phyloP scores from a whole-genome alignment of 1,140 invertebrate genomes.

The Orius laevigatus region DNA sequence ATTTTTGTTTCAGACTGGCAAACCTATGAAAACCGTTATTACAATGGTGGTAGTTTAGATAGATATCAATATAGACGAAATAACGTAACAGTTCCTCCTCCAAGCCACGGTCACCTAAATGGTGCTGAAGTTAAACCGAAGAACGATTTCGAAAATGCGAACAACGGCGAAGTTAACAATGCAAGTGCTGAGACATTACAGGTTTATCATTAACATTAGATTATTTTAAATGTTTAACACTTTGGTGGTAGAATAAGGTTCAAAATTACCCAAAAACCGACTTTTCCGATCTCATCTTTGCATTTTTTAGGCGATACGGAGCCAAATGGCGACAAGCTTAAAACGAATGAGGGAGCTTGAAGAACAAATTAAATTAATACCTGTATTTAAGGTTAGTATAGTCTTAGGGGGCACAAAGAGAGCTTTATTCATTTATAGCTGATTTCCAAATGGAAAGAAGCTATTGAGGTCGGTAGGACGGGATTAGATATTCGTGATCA shows the following conservation, averaged over 20 bases:
- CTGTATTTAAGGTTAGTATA: constrained; percentile 54
- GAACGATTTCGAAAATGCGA: neutral
- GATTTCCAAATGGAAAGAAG: too few relatives aligned
- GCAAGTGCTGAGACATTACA: constrained; percentile 12
- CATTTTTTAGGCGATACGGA: constrained; percentile 38
- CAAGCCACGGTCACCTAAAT: neutral
- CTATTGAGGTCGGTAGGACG: too few relatives aligned
- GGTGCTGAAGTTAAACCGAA: too few relatives aligned
- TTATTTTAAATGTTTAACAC: neutral
- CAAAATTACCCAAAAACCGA: neutral
- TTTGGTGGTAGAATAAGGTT: constrained; percentile 22
- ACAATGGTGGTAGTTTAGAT: constrained; percentile 12
- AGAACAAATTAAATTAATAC: constrained; percentile 68
- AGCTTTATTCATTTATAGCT: too few relatives aligned
- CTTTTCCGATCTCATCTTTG: neutral
- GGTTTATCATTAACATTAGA: constrained; percentile 2
- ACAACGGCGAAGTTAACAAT: constrained; percentile 6
- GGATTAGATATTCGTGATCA: too few relatives aligned
- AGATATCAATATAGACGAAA: constrained; percentile 2
- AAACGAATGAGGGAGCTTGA: constrained; percentile 63
- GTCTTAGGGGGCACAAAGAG: too few relatives aligned
- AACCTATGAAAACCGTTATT: neutral
- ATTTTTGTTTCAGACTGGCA: constrained; percentile 5
- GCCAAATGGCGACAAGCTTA: constrained; percentile 62
- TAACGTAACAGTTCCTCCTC: neutral